Conservation (phyloP, 2,113 vertebrate species). For the Aegithalos caudatus region DNA sequence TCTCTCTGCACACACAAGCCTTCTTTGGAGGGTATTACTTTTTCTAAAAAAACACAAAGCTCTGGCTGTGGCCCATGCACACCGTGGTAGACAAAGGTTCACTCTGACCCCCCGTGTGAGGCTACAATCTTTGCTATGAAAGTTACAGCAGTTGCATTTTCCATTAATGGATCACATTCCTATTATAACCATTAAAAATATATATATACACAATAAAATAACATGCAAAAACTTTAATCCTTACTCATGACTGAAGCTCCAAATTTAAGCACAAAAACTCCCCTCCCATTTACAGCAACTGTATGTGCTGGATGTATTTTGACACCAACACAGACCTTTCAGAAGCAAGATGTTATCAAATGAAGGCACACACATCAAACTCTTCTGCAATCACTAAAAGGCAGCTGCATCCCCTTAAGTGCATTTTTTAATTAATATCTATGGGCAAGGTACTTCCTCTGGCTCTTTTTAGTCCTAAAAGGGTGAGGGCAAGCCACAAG, state of each 20-base stretch:
- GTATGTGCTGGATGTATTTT: rapidly evolving
- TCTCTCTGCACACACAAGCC: neutral
- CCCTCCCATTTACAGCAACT: neutral
- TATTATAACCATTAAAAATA: neutral
- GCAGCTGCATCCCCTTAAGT: neutral
- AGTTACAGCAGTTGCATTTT: neutral
- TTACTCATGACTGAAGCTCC: neutral
- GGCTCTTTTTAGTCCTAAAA: neutral
- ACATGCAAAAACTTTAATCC: neutral
- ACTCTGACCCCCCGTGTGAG: neutral
- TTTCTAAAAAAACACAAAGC: neutral
- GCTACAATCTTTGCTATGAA: neutral
- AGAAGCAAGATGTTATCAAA: neutral
- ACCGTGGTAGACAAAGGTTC: neutral
- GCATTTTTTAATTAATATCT: neutral
- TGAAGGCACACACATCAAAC: neutral
- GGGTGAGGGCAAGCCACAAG: neutral
- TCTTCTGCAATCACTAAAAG: neutral
- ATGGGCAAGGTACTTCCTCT: neutral
- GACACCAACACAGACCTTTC: neutral
- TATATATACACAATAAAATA: neutral
- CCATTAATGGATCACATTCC: neutral
- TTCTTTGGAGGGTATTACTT: neutral
- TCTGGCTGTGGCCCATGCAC: neutral
- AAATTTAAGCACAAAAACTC: neutral